Evolutionary conservation across 2,113 vertebrate species (phyloP).

Genomic region (Erinaceus europaeus): DNA sequence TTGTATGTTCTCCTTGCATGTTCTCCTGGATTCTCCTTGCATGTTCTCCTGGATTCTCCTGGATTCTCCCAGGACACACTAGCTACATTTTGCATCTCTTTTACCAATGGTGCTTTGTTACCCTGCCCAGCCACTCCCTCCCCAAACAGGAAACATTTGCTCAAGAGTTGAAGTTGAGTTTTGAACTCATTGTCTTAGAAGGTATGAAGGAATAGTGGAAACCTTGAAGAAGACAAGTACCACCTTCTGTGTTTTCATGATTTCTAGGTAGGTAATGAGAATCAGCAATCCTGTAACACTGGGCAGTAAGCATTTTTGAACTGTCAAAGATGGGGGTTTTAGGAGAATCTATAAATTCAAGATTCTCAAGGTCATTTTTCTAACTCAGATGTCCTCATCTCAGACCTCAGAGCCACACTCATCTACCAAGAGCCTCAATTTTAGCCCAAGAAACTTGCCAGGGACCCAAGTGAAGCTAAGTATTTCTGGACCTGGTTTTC

Average conservation of each 20-base stretch:
- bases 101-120: not conserved
- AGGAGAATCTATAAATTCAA: not conserved
- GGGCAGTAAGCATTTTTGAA: not conserved
- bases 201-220: not conserved
- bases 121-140: too few relatives aligned
- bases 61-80: not conserved
- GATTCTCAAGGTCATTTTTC: not conserved
- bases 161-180: not conserved
- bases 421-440: not conserved
- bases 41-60: not conserved
- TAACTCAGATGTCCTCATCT: not conserved
- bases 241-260: not conserved
- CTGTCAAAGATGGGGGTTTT: not conserved
- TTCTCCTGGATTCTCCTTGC: not conserved
- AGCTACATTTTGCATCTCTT: not conserved
- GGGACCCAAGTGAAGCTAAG: too few relatives aligned
- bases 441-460: not conserved
- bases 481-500: not conserved
- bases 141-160: not conserved
- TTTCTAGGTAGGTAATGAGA: not conserved
- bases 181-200: not conserved
- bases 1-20: too few relatives aligned
- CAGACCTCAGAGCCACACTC: not conserved
- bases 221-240: not conserved
- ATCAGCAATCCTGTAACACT: not conserved